A percentile compares a stretch with the other conserved stretches of the same genome.
These are phyloP conservation scores for Enteromius radiatus DNA, from an alignment of 2,797 vertebrate species.

Conservation along the genomic window DNA sequence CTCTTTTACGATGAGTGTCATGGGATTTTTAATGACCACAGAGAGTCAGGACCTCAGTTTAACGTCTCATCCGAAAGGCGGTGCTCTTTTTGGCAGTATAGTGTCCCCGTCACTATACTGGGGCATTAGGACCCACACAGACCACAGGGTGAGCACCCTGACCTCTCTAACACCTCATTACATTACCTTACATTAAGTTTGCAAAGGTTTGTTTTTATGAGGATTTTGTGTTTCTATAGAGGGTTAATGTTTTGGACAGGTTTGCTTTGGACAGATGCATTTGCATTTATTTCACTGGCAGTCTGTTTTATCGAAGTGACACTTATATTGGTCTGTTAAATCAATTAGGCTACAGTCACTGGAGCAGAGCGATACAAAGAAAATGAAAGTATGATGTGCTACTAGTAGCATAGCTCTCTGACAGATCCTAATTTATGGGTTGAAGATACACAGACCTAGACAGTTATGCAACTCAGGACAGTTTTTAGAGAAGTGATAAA, in stretches of 20 bases:
- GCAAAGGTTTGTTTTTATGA: neutral
- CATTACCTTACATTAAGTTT: too few species aligned
- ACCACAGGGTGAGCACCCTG: too few species aligned
- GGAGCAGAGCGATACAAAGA: neutral
- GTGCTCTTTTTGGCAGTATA: too few species aligned
- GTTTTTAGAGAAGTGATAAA: neutral
- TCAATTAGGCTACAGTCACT: neutral
- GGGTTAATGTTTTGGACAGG: neutral
- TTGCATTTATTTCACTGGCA: neutral
- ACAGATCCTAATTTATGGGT: neutral
- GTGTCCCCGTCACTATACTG: too few species aligned
- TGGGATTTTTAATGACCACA: too few species aligned
- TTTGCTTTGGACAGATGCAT: neutral
- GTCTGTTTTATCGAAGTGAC: neutral
- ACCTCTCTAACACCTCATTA: too few species aligned
- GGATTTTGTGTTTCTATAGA: neutral
- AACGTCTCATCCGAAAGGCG: too few species aligned
- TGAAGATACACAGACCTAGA: constrained; percentile 5
- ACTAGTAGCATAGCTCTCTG: neutral
- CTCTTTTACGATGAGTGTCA: too few species aligned
- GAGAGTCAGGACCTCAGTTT: too few species aligned
- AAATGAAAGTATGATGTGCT: neutral
- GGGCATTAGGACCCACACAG: too few species aligned
- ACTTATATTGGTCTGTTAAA: neutral
- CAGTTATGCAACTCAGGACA: constrained; percentile 5